Conservation (phyloP, 2,797 vertebrate genomes). For the Alexandromys oeconomus region DNA sequence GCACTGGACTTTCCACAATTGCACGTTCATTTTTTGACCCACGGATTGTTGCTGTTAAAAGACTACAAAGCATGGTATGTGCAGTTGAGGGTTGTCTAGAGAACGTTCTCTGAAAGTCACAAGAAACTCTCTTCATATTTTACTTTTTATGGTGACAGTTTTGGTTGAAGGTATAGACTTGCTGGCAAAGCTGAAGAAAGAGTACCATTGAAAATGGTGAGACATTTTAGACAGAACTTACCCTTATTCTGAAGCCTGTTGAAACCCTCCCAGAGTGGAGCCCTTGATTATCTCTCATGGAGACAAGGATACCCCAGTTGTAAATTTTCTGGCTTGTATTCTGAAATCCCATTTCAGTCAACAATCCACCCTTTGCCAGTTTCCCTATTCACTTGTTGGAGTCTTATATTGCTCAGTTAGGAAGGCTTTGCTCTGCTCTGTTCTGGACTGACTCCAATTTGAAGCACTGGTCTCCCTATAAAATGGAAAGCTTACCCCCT, state of each 20-base stretch:
- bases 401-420: background rate
- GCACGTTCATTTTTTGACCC: background rate
- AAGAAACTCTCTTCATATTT: background rate
- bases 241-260: background rate
- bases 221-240: background rate
- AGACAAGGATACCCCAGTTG: too few species aligned
- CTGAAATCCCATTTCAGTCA: background rate
- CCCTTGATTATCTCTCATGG: background rate
- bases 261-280: background rate
- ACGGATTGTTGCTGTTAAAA: background rate
- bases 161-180: background rate
- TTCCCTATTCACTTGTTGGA: background rate
- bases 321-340: background rate
- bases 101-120: background rate
- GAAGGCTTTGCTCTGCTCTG: background rate
- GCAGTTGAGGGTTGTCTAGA: background rate
- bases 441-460: background rate
- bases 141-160: background rate
- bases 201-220: background rate
- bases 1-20: background rate
- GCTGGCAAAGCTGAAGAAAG: background rate
- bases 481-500: constrained; percentile 67
- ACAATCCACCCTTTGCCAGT: background rate
- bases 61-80: background rate
- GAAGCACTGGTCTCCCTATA: constrained; percentile 46